Conservation (phyloP, 2,113 vertebrate species). For the Gallinago media region DNA sequence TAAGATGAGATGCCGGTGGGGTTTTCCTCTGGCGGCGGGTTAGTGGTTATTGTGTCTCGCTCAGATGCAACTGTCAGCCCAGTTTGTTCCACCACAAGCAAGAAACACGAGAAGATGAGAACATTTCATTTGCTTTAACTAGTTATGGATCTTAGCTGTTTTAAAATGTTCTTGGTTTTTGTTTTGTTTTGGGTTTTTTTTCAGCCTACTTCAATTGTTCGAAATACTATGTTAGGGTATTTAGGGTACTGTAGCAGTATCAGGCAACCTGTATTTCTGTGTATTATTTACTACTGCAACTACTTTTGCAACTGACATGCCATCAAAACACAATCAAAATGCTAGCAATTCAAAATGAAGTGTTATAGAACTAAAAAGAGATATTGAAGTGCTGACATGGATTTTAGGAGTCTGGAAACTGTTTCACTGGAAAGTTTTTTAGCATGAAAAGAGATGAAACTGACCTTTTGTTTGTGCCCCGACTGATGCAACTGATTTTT, state of each 20-base stretch:
- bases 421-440: background rate
- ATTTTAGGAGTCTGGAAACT: background rate
- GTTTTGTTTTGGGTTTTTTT: background rate
- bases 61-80: rapidly evolving
- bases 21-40: background rate
- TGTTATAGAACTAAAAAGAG: background rate
- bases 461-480: background rate
- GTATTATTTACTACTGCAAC: background rate
- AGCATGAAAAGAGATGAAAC: background rate
- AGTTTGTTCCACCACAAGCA: background rate
- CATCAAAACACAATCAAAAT: background rate
- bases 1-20: background rate
- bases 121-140: background rate
- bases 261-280: background rate
- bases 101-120: background rate
- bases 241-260: background rate
- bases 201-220: background rate
- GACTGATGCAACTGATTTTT: background rate
- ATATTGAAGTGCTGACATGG: background rate
- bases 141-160: background rate
- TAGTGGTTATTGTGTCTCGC: no score
- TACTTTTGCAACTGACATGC: background rate
- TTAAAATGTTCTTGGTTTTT: background rate
- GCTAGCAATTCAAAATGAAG: background rate
- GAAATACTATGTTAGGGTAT: background rate